phyloP scores from a whole-genome alignment of 2,113 vertebrate species.

The Python bivittatus region DNA sequence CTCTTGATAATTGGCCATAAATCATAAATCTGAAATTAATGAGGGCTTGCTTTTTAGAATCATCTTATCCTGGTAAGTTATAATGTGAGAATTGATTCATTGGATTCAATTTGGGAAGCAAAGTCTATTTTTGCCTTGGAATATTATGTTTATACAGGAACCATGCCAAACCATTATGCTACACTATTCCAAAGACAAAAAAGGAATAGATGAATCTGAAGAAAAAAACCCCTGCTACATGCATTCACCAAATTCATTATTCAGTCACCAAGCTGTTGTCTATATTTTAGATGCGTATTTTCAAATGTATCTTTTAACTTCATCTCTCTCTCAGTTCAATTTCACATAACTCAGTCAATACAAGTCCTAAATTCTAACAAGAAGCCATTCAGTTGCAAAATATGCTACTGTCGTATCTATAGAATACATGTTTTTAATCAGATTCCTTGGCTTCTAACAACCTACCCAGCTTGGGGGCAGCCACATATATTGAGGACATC shows the following conservation, averaged over 20 bases:
- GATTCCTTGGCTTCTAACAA: neutral
- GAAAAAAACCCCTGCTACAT: constrained; percentile 7
- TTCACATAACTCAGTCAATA: neutral
- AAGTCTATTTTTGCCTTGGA: fast-evolving
- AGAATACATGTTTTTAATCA: neutral
- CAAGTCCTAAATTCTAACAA: neutral
- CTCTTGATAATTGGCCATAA: neutral
- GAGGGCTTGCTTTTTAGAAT: neutral
- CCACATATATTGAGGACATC: neutral
- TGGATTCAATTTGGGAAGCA: neutral
- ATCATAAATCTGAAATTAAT: neutral
- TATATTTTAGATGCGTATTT: neutral
- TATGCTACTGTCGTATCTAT: neutral
- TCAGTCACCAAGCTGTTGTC: constrained; percentile 26
- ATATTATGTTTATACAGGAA: constrained; percentile 13
- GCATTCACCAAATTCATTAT: constrained; percentile 10
- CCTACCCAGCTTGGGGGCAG: neutral
- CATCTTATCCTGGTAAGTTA: constrained; percentile 1
- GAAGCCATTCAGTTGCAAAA: neutral
- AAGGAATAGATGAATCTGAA: neutral
- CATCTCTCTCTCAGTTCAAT: neutral
- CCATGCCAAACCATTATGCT: constrained; percentile 16
- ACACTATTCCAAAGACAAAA: constrained; percentile 21
- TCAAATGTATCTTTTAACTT: constrained; percentile 13
- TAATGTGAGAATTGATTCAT: constrained; percentile 2